A percentile compares a stretch with the other conserved stretches of the same genome.
Evolutionary conservation across 2,797 vertebrate genomes (phyloP).

Genomic region (Pipistrellus nathusii): DNA sequence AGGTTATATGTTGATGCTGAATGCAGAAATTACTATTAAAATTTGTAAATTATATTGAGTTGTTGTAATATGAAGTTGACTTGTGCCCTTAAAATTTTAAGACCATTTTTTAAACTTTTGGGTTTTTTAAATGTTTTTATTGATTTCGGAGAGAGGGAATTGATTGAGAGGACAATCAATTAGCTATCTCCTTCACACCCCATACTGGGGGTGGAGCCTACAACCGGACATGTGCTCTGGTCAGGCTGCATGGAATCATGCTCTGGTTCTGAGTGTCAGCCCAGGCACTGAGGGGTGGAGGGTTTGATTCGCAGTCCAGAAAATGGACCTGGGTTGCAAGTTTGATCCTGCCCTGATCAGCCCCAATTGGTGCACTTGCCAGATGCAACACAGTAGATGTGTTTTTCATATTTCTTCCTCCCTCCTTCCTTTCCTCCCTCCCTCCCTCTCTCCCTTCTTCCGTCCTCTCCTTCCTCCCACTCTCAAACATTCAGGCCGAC

Average conservation of each 20-base stretch:
- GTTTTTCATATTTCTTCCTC: not conserved
- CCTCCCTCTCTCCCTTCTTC: no score
- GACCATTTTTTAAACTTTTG: not conserved
- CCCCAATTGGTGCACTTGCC: not conserved
- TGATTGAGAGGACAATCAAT: not conserved
- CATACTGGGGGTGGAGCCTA: not conserved
- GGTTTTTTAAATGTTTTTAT: not conserved
- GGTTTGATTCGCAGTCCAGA: not conserved
- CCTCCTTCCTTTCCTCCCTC: no score
- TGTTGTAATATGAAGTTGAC: conserved; percentile 25
- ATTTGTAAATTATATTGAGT: not conserved
- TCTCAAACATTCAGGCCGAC: no score
- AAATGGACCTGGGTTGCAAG: not conserved
- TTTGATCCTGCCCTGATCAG: not conserved
- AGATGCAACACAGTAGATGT: not conserved
- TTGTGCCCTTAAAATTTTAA: conserved; percentile 22
- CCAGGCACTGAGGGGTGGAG: not conserved
- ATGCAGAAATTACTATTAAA: conserved; percentile 15
- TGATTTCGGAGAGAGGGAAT: not conserved
- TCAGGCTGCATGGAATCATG: not conserved
- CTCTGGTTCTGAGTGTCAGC: not conserved
- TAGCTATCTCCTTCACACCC: not conserved
- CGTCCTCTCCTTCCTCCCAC: no score
- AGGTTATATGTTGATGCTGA: not conserved
- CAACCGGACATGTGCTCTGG: not conserved